A percentile compares a stretch with the other conserved stretches of the same genome.
phyloP scores from a whole-genome alignment of 2,797 vertebrate genomes.

The Myotis myotis region DNA sequence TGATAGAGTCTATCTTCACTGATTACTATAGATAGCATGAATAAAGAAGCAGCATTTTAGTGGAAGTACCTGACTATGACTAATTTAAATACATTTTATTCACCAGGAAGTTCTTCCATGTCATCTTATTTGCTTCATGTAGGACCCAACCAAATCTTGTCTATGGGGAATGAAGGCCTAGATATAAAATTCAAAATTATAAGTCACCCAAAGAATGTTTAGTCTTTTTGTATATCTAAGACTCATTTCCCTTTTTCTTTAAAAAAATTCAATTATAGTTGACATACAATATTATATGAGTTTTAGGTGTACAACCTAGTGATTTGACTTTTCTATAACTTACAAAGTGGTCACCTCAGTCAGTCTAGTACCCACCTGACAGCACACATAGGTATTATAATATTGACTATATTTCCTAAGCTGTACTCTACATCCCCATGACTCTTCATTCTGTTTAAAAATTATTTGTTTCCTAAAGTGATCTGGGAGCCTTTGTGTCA shows the following conservation, averaged over 20 bases:
- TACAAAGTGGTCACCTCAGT: background rate
- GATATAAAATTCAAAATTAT: conserved; percentile 17
- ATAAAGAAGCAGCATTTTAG: background rate
- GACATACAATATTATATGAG: background rate
- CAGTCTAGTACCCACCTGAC: background rate
- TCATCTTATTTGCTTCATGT: background rate
- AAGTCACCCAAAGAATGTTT: background rate
- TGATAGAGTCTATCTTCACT: background rate
- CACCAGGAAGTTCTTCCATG: background rate
- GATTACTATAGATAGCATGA: background rate
- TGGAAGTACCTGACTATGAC: background rate
- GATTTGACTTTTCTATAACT: background rate
- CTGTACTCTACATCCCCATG: background rate
- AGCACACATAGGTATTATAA: background rate
- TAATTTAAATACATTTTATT: conserved; percentile 38
- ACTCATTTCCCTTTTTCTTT: background rate
- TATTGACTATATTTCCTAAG: background rate
- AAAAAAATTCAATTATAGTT: background rate
- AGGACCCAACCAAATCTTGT: background rate
- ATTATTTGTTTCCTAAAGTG: conserved; percentile 14
- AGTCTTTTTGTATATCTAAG: background rate
- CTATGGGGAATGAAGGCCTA: background rate
- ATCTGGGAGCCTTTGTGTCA: background rate
- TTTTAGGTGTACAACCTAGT: background rate
- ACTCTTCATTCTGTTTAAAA: background rate